These are phyloP conservation scores for Cathartes aura DNA, from an alignment of 2,113 vertebrate genomes.

Conservation along the genomic window DNA sequence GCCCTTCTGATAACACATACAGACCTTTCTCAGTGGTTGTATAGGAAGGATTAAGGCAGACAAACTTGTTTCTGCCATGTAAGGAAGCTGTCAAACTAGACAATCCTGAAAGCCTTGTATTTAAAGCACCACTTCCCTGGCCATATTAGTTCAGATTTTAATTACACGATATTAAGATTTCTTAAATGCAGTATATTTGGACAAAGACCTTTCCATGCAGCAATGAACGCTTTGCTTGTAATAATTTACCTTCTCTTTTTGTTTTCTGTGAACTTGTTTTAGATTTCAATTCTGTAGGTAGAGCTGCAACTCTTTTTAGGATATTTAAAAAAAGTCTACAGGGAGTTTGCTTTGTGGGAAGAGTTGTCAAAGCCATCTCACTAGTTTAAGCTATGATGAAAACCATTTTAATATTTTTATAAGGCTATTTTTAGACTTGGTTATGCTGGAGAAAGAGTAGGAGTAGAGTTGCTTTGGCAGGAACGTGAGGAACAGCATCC, in stretches of 20 bases:
- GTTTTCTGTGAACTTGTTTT: background rate
- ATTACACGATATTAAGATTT: slow-evolving; percentile 3
- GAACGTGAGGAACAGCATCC: background rate
- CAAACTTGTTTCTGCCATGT: background rate
- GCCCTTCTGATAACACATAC: background rate
- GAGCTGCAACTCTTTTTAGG: background rate
- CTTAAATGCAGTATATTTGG: background rate
- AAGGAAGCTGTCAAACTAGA: slow-evolving; percentile 24
- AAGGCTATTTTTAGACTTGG: slow-evolving; percentile 1
- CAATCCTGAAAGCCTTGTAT: slow-evolving; percentile 56
- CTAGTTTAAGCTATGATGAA: background rate
- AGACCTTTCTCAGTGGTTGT: background rate
- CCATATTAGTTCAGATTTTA: slow-evolving; percentile 13
- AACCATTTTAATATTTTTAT: slow-evolving; percentile 23
- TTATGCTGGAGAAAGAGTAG: background rate
- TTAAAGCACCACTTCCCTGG: background rate
- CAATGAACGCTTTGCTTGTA: background rate
- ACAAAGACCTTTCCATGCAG: background rate
- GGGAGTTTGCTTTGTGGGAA: background rate
- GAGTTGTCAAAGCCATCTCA: slow-evolving; percentile 14
- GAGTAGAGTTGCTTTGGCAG: slow-evolving; percentile 9
- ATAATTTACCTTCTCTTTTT: background rate
- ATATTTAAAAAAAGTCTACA: background rate
- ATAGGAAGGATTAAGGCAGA: background rate
- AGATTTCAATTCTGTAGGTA: background rate